Conservation (phyloP, 2,888 invertebrate genomes). For the Keiferia lycopersicella region DNA sequence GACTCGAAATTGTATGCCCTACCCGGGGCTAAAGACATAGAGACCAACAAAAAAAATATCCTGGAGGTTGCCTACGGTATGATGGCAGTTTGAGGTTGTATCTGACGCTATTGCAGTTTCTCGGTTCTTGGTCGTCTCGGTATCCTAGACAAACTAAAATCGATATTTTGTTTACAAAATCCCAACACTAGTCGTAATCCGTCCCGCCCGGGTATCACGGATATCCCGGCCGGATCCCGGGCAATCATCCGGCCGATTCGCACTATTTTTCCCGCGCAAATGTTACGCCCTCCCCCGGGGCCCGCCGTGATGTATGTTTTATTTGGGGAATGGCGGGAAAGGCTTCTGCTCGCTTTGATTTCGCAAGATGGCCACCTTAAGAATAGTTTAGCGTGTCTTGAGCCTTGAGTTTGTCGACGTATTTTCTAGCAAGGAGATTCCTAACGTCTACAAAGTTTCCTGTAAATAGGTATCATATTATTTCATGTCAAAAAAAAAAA, state of each 20-base stretch:
- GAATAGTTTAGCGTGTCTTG: slow-evolving; percentile 18
- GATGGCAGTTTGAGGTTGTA: too few relatives aligned
- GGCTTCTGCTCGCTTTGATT: slow-evolving; percentile 28
- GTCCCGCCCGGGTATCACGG: slow-evolving; percentile 57
- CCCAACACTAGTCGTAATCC: slow-evolving; percentile 22
- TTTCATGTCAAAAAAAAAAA: background rate
- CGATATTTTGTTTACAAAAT: too few relatives aligned
- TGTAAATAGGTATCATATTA: too few relatives aligned
- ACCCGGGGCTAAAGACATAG: too few relatives aligned
- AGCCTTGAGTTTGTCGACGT: slow-evolving; percentile 7
- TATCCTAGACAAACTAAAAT: too few relatives aligned
- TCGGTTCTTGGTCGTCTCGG: too few relatives aligned
- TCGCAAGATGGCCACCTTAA: slow-evolving; percentile 26
- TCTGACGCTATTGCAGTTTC: too few relatives aligned
- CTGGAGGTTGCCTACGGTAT: too few relatives aligned
- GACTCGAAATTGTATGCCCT: too few relatives aligned
- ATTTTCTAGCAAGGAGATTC: background rate
- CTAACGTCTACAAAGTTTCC: too few relatives aligned
- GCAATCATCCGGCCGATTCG: slow-evolving; percentile 73
- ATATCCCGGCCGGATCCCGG: slow-evolving; percentile 52
- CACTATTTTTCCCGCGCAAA: slow-evolving; percentile 71
- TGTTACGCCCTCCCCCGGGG: slow-evolving; percentile 56
- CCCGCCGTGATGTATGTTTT: slow-evolving; percentile 63
- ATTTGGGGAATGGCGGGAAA: slow-evolving; percentile 46
- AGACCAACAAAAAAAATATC: too few relatives aligned